Evolutionary conservation across 2,888 invertebrate species (phyloP).

Genomic region (Dicranocentrus wangi): DNA sequence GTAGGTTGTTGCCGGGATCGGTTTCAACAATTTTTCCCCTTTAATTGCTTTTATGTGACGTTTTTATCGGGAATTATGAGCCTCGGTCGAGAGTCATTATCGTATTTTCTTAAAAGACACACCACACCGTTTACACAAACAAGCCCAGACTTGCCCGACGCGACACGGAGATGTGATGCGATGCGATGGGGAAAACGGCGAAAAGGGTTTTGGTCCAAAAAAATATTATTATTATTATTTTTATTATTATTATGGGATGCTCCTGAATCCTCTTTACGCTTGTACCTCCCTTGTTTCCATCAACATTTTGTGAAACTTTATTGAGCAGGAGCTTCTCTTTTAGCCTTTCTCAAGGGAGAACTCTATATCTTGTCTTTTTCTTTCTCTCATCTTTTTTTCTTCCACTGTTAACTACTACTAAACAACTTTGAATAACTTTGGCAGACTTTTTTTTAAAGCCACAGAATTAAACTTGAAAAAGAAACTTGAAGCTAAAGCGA

Average conservation of each 20-base stretch:
- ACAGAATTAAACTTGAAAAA: neutral
- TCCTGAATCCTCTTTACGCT: conserved; percentile 25
- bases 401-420: neutral
- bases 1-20: conserved; percentile 68
- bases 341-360: conserved; percentile 46
- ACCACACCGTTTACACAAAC: conserved; percentile 62
- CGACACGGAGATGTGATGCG: conserved; percentile 9
- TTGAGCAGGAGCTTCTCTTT: conserved; percentile 29
- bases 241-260: conserved; percentile 30
- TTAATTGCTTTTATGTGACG: conserved; percentile 72
- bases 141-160: neutral
- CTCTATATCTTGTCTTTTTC: conserved; percentile 25
- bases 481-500: conserved; percentile 21
- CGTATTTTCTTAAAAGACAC: conserved; percentile 71
- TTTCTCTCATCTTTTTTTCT: conserved; percentile 26
- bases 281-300: conserved; percentile 53
- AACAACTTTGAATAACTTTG: conserved; percentile 26
- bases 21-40: conserved; percentile 65
- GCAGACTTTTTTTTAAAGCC: too few species aligned
- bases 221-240: too few species aligned
- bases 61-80: conserved; percentile 72
- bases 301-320: conserved; percentile 60
- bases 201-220: conserved; percentile 7
- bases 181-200: neutral
- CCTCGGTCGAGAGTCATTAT: conserved; percentile 69